phyloP scores from a whole-genome alignment of 2,888 invertebrate species.

The Pyrocoelia pectoralis region DNA sequence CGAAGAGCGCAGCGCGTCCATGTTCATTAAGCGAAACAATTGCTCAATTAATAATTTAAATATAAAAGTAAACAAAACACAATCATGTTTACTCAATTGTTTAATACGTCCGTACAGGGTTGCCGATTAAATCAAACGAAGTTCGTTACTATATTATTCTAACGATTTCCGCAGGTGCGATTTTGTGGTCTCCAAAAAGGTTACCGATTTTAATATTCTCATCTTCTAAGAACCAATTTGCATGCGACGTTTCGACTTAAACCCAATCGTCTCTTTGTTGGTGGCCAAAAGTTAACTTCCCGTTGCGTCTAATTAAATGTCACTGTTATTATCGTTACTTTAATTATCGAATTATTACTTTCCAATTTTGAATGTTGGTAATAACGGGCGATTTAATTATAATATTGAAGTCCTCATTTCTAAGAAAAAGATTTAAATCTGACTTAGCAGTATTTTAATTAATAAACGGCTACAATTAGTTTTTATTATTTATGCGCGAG shows the following conservation, averaged over 20 bases:
- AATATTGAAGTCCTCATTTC: not conserved
- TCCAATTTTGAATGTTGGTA: not conserved
- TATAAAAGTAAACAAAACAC: not conserved
- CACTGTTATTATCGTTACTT: not conserved
- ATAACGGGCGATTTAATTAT: not conserved
- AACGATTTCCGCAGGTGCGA: conserved; percentile 48
- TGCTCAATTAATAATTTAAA: not conserved
- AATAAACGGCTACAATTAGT: not conserved
- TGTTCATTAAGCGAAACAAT: not conserved
- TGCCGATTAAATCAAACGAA: not conserved
- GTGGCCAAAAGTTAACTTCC: not conserved
- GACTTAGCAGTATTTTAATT: conserved; percentile 1
- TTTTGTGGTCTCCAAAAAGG: conserved; percentile 42
- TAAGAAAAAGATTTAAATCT: not conserved
- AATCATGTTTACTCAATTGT: not conserved
- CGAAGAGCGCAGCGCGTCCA: conserved; percentile 16
- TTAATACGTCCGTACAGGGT: not conserved
- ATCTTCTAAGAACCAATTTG: conserved; percentile 35
- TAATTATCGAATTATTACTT: conserved; percentile 1
- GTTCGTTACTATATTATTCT: conserved; percentile 15
- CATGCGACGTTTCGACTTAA: conserved; percentile 20
- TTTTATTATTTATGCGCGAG: conserved; percentile 1
- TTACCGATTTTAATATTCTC: conserved; percentile 14
- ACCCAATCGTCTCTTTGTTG: not conserved
- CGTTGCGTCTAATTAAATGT: not conserved